Percentiles rank a stretch among this genome's conserved stretches.
Evolutionary conservation across 2,888 invertebrate genomes (phyloP).

Genomic region (Helobdella robusta): DNA sequence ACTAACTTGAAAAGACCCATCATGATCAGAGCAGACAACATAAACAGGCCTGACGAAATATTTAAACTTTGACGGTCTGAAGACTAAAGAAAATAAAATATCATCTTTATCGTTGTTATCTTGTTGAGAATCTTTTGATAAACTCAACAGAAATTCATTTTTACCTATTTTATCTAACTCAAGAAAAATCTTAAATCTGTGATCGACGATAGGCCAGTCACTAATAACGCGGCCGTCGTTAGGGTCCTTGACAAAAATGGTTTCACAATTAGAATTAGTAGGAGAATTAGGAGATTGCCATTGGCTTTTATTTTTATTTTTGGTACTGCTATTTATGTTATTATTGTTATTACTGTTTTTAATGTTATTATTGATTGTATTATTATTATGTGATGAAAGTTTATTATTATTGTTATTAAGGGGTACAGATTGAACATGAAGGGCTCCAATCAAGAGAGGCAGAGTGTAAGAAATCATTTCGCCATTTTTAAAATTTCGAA

Average conservation of each 20-base stretch:
- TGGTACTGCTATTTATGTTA: no score
- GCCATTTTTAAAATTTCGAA: slow-evolving; percentile 14
- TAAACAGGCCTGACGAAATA: slow-evolving; percentile 66
- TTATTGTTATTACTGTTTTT: no score
- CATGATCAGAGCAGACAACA: slow-evolving; percentile 66
- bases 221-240: background rate
- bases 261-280: no score
- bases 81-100: slow-evolving; percentile 38
- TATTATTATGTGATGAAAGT: no score
- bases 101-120: slow-evolving; percentile 33
- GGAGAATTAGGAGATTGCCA: no score
- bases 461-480: slow-evolving; percentile 12
- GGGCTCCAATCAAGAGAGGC: slow-evolving; percentile 5
- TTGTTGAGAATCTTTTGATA: slow-evolving; percentile 32
- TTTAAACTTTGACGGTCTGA: slow-evolving; percentile 36
- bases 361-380: no score
- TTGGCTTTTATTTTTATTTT: no score
- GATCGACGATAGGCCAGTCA: slow-evolving; percentile 58
- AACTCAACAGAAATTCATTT: slow-evolving; percentile 59
- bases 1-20: slow-evolving; percentile 62
- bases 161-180: slow-evolving; percentile 59
- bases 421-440: no score
- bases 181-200: slow-evolving; percentile 63
- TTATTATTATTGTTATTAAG: no score
- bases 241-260: slow-evolving; percentile 15